A percentile compares a stretch with the other conserved stretches of the same genome.
These are phyloP conservation scores for Ectobius pallidus DNA, from an alignment of 2,888 invertebrate genomes.

Conservation along the genomic window DNA sequence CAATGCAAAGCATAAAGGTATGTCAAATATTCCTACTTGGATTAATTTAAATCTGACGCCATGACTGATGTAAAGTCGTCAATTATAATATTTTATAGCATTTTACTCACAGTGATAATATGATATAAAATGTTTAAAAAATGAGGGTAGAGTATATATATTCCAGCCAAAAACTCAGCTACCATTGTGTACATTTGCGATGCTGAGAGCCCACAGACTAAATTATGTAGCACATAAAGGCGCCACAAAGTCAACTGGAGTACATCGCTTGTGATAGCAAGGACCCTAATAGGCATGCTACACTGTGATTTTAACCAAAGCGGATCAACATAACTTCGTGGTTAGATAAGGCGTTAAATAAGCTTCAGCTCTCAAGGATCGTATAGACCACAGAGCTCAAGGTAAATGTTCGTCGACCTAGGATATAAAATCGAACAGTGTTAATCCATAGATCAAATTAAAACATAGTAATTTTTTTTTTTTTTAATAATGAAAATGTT, in stretches of 20 bases:
- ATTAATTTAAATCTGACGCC: too few relatives aligned
- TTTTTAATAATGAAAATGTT: too few relatives aligned
- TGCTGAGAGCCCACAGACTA: background rate
- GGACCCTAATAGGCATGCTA: background rate
- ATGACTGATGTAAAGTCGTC: too few relatives aligned
- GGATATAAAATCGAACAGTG: too few relatives aligned
- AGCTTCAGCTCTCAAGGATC: background rate
- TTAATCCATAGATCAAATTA: too few relatives aligned
- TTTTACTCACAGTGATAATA: background rate
- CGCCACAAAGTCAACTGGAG: background rate
- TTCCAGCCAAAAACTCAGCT: background rate
- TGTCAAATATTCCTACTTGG: too few relatives aligned
- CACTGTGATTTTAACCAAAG: slow-evolving; percentile 13
- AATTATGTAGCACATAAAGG: background rate
- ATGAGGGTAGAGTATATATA: background rate
- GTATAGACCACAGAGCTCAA: background rate
- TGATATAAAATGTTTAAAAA: background rate
- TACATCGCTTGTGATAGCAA: background rate
- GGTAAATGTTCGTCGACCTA: too few relatives aligned
- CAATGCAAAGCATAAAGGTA: too few relatives aligned
- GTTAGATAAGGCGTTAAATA: slow-evolving; percentile 4
- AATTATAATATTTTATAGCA: too few relatives aligned
- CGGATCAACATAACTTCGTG: slow-evolving; percentile 7
- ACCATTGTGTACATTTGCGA: background rate
- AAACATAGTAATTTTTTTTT: too few relatives aligned